Conservation (phyloP, 2,113 vertebrate genomes). For the Apodemus sylvaticus region DNA sequence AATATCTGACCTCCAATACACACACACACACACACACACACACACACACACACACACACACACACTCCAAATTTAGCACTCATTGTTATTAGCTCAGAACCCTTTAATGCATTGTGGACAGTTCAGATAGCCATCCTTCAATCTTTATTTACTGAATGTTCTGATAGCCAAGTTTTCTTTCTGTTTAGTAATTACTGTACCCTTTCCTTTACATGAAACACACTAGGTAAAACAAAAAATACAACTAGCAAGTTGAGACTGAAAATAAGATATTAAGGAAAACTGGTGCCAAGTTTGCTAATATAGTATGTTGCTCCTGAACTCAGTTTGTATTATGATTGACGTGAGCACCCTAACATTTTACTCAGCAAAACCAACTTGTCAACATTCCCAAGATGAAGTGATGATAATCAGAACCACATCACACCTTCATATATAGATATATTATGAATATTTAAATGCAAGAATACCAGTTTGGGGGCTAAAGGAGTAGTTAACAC, state of each 20-base stretch:
- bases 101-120: not conserved
- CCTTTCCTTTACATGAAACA: not conserved
- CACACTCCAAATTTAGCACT: not conserved
- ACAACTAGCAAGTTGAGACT: slow-evolving; percentile 27
- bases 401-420: not conserved
- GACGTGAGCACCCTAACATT: not conserved
- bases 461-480: not conserved
- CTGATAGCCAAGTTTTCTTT: slow-evolving; percentile 31
- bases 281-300: not conserved
- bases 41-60: not conserved
- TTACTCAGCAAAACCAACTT: not conserved
- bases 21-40: not conserved
- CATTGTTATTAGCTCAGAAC: not conserved
- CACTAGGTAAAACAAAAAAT: slow-evolving; percentile 30
- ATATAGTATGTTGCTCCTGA: not conserved
- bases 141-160: slow-evolving; percentile 60
- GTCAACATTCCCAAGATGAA: not conserved
- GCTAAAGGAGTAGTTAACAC: not conserved
- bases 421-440: not conserved
- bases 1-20: not conserved
- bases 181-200: slow-evolving; percentile 22
- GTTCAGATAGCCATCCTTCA: slow-evolving; percentile 7
- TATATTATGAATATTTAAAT: not conserved
- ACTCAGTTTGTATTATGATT: not conserved
- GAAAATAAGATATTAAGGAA: not conserved